phyloP scores from a whole-genome alignment of 2,888 invertebrate species.

The Eulithis testata region DNA sequence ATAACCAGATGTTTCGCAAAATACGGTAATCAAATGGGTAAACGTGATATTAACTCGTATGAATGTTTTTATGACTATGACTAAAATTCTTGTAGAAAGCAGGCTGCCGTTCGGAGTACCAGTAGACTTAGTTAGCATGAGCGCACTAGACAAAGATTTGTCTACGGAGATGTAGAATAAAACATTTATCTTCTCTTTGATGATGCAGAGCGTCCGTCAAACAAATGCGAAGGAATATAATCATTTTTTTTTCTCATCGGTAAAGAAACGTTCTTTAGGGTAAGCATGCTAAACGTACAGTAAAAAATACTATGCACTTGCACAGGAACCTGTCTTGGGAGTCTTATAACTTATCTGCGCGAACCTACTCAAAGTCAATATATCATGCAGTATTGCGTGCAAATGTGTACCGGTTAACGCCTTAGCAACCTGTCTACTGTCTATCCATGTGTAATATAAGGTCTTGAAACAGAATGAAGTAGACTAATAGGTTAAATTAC shows the following conservation, averaged over 20 bases:
- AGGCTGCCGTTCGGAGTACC: neutral
- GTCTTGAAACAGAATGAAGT: slow-evolving; percentile 14
- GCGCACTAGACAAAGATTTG: too few species aligned
- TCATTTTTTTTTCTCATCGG: too few species aligned
- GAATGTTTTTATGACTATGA: slow-evolving; percentile 1
- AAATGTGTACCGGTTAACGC: neutral
- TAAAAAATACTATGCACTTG: neutral
- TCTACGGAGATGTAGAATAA: too few species aligned
- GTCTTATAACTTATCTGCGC: neutral
- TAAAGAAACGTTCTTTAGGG: too few species aligned
- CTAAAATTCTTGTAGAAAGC: slow-evolving; percentile 3
- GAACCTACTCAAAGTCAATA: neutral
- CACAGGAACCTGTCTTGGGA: neutral
- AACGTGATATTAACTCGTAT: slow-evolving; percentile 5
- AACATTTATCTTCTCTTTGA: too few species aligned
- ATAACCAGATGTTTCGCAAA: slow-evolving; percentile 33
- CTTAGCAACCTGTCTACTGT: slow-evolving; percentile 5
- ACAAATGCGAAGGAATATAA: too few species aligned
- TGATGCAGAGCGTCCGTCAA: too few species aligned
- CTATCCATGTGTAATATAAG: slow-evolving; percentile 3
- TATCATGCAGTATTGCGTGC: slow-evolving; percentile 1
- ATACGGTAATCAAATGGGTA: slow-evolving; percentile 20
- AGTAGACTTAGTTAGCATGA: too few species aligned
- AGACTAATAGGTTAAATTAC: slow-evolving; percentile 20
- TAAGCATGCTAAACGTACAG: too few species aligned